phyloP scores from a whole-genome alignment of 2,113 vertebrate genomes.

The Oophaga pumilio region DNA sequence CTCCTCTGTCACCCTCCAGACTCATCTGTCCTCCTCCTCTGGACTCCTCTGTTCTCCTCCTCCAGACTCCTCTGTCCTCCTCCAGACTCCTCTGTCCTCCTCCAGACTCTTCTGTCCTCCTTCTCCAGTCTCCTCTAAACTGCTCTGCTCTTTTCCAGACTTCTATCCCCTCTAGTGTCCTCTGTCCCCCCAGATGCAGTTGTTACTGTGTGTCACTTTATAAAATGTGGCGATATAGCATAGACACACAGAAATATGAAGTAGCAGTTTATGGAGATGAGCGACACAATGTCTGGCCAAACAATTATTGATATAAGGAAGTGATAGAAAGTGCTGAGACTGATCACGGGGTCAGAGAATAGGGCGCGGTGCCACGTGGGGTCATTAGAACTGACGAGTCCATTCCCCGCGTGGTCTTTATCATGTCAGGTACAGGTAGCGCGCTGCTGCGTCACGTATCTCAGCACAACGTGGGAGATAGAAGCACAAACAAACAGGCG shows the following conservation, averaged over 20 bases:
- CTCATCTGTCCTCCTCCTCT: too few relatives aligned
- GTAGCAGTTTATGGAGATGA: background rate
- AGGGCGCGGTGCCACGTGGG: background rate
- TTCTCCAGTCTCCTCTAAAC: too few relatives aligned
- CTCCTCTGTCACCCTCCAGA: too few relatives aligned
- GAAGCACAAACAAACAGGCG: background rate
- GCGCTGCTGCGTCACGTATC: background rate
- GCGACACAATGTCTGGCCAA: background rate
- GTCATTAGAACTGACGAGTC: background rate
- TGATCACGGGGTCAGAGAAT: background rate
- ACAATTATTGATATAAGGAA: background rate
- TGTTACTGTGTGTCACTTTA: background rate
- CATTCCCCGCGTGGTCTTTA: slow-evolving; percentile 11
- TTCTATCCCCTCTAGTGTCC: too few relatives aligned
- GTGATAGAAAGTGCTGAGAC: background rate
- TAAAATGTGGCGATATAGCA: too few relatives aligned
- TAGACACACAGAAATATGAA: too few relatives aligned
- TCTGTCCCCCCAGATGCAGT: background rate
- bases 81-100: too few relatives aligned
- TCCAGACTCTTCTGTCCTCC: too few relatives aligned
- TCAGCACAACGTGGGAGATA: background rate
- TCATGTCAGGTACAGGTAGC: background rate
- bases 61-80: too few relatives aligned
- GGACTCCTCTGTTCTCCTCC: too few relatives aligned
- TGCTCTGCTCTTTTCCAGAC: too few relatives aligned